Evolutionary conservation across 2,113 vertebrate species (phyloP).

Genomic region (Hiodon tergisus): DNA sequence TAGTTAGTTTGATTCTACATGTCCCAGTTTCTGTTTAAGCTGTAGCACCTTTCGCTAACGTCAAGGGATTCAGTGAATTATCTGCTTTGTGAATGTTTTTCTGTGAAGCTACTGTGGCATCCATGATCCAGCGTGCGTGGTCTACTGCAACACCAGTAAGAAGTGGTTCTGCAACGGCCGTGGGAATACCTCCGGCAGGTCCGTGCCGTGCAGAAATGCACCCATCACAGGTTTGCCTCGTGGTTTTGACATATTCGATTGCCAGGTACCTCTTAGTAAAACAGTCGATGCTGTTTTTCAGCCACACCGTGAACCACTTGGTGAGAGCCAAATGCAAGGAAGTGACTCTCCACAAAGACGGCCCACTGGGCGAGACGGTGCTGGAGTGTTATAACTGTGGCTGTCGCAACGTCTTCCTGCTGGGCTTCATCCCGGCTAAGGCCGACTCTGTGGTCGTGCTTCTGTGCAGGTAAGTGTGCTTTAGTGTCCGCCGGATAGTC

Average conservation of each 20-base stretch:
- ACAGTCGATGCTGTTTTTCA: constrained; percentile 35
- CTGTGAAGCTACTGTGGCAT: constrained; percentile 89
- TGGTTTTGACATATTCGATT: background rate
- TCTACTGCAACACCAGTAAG: constrained; percentile 98
- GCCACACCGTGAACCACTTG: constrained; percentile 97
- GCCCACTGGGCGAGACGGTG: constrained; percentile 90
- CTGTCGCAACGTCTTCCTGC: constrained; percentile 93
- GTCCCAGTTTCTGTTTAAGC: too few species aligned
- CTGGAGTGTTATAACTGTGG: constrained; percentile 97
- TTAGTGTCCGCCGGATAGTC: too few species aligned
- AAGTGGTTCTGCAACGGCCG: constrained; percentile 99
- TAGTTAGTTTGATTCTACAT: too few species aligned
- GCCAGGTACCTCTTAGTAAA: too few species aligned
- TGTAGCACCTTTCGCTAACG: too few species aligned
- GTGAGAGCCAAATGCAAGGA: constrained; percentile 98
- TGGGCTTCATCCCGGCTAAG: constrained; percentile 97
- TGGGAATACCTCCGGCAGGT: constrained; percentile 98
- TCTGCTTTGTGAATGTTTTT: background rate
- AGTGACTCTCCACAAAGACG: constrained; percentile 96
- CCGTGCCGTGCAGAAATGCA: background rate
- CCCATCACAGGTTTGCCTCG: background rate
- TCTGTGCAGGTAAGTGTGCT: constrained; percentile 77
- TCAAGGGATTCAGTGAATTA: too few species aligned
- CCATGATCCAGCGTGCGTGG: constrained; percentile 94
- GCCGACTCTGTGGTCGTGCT: constrained; percentile 94